Evolutionary conservation across 2,113 vertebrate species (phyloP).

Genomic region (Mugil cephalus): DNA sequence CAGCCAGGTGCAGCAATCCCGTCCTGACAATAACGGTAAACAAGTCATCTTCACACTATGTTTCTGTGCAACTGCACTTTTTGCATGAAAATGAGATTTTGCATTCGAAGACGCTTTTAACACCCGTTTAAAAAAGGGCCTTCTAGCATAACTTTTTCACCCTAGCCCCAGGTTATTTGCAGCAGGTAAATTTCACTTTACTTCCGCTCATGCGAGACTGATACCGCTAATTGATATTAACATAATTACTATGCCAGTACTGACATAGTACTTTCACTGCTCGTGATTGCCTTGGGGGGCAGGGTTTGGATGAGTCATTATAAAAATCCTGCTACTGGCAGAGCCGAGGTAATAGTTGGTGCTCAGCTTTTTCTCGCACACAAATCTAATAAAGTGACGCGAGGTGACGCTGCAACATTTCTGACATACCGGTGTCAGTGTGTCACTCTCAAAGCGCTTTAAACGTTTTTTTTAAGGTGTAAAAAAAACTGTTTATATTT

Average conservation of each 20-base stretch:
- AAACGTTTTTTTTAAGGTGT: no score
- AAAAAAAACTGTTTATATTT: no score
- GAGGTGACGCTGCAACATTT: background rate
- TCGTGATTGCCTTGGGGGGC: no score
- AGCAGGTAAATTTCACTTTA: background rate
- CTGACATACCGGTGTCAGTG: no score
- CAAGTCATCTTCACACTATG: background rate
- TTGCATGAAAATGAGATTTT: background rate
- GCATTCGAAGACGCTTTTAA: background rate
- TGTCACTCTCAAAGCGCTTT: no score
- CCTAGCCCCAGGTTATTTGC: background rate
- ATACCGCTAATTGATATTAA: no score
- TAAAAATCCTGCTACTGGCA: no score
- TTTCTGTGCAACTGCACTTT: background rate
- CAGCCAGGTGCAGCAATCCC: conserved; percentile 5
- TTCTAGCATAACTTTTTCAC: background rate
- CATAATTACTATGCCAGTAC: no score
- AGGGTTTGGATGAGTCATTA: no score
- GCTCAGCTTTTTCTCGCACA: background rate
- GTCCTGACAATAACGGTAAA: background rate
- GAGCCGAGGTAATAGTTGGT: background rate
- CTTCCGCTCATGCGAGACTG: background rate
- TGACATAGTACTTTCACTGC: no score
- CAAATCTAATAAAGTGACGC: background rate
- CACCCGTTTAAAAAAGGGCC: background rate